Conservation (phyloP, 64 coral and sea anemone genomes). For the Porites lutea region DNA sequence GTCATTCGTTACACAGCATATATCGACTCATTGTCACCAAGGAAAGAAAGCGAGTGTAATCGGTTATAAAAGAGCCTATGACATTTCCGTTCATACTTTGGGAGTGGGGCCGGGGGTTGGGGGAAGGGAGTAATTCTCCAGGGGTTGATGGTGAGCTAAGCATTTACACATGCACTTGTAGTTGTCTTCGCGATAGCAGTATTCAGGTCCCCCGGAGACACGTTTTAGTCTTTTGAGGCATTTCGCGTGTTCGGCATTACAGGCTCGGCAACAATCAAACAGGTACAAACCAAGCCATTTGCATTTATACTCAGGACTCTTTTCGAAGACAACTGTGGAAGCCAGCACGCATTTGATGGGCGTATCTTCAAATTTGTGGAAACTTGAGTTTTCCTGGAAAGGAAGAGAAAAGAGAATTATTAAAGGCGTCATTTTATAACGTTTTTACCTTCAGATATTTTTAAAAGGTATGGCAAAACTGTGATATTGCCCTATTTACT, state of each 20-base stretch:
- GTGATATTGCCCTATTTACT: neutral
- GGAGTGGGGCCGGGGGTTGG: too few relatives aligned
- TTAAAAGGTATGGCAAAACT: neutral
- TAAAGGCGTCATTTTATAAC: too few relatives aligned
- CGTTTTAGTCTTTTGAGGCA: neutral
- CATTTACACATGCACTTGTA: slow-evolving; percentile 28
- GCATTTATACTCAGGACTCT: neutral
- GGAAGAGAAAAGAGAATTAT: neutral
- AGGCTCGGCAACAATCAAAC: slow-evolving; percentile 6
- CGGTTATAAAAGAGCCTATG: too few relatives aligned
- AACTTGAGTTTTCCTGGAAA: slow-evolving; percentile 3
- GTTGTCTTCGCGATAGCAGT: neutral
- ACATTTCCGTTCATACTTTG: too few relatives aligned
- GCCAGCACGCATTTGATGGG: slow-evolving; percentile 9
- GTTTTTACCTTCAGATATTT: neutral
- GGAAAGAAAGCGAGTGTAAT: too few relatives aligned
- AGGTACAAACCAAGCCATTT: neutral
- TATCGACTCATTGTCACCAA: too few relatives aligned
- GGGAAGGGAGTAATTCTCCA: neutral
- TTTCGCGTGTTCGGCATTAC: neutral
- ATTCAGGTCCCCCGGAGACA: neutral
- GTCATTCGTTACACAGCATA: too few relatives aligned
- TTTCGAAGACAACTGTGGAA: neutral
- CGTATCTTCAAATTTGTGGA: neutral
- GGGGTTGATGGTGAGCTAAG: neutral